A percentile compares a stretch with the other conserved stretches of the same genome.
Evolutionary conservation across 1,140 invertebrate species (phyloP).

Genomic region (Drosophila mojavensis): DNA sequence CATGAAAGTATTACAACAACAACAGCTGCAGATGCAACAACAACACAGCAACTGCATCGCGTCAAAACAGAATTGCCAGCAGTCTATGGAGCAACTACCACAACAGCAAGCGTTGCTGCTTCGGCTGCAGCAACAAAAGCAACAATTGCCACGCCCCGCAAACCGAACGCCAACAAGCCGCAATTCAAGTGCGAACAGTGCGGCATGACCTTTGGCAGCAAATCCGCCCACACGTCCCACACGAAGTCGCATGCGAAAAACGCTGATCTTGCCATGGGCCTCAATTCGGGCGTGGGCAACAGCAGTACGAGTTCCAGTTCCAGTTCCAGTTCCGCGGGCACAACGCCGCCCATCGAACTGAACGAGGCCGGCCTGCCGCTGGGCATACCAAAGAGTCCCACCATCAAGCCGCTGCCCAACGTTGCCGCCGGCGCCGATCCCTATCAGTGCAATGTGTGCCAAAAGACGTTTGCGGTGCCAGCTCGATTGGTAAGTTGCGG

Average conservation of each 20-base stretch:
- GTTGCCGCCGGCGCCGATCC: conserved; percentile 86
- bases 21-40: conserved; percentile 6
- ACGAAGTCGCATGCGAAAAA: conserved; percentile 85
- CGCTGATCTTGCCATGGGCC: conserved; percentile 42
- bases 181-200: conserved; percentile 86
- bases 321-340: conserved; percentile 1
- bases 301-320: not conserved
- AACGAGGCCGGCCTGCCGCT: conserved; percentile 69
- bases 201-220: conserved; percentile 86
- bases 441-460: conserved; percentile 95
- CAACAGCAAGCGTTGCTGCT: too few species aligned
- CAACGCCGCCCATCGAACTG: conserved; percentile 51
- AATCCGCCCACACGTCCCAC: conserved; percentile 86
- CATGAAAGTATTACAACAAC: conserved; percentile 67
- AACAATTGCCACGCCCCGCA: conserved; percentile 36
- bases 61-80: conserved; percentile 54
- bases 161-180: conserved; percentile 64
- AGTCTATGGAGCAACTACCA: conserved; percentile 10
- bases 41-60: conserved; percentile 22
- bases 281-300: not conserved
- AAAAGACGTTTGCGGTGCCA: conserved; percentile 95
- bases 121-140: conserved; percentile 14
- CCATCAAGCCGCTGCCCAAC: conserved; percentile 79
- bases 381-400: conserved; percentile 77
- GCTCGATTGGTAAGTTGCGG: conserved; percentile 89